Evolutionary conservation across 1,140 invertebrate genomes (phyloP), one percentile per base, ranked within the genome.

Genomic region (Hetaerina americana): DNA sequence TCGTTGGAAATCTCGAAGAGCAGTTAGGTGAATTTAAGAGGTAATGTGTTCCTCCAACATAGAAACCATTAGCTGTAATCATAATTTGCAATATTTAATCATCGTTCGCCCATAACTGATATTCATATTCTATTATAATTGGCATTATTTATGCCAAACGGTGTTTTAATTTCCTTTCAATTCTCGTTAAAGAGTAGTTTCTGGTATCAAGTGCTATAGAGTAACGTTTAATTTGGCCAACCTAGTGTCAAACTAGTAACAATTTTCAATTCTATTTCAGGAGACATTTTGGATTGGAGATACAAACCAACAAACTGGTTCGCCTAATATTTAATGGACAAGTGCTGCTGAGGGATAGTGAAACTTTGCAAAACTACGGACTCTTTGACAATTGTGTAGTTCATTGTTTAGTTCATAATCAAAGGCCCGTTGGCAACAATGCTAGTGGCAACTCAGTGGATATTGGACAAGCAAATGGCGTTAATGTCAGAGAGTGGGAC

Each of bases 241-340:
- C n/a, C n/a, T n/a, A n/a, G 68, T 27, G 31, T 71, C 27, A 49
- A 71, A 69, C 29, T 29, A 27, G 25, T 70, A 22, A 26, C 6
- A 3, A n/a, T n/a, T n/a, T n/a, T n/a, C 1, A 25, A 49, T 76
- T 70, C 76, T 72, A 27, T 85, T 86, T 70, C 79, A 95, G 92
- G 81, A 84, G 88, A 71, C 89, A 96, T 82, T 96, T 95, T 83
- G 84, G 87, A 68, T 82, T 85, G 27, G 93, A 95, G 81, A 80
- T 95, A 71, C 83, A 87, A 5, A 84, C 88, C 18, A 88, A 92
- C 76, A 91, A 92, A 78, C 81, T 90, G 29, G 89, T 96, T 26
- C 87, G 92, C 24, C 82, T 96, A 67, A 93, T 96, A 68, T 95
- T 93, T 79, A 93, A 94, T 80, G 94, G 94, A 12, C 90, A 92